Evolutionary conservation across 2,888 invertebrate species (phyloP), one percentile per base, ranked within the genome.

Genomic region (Microctonus brassicae): DNA sequence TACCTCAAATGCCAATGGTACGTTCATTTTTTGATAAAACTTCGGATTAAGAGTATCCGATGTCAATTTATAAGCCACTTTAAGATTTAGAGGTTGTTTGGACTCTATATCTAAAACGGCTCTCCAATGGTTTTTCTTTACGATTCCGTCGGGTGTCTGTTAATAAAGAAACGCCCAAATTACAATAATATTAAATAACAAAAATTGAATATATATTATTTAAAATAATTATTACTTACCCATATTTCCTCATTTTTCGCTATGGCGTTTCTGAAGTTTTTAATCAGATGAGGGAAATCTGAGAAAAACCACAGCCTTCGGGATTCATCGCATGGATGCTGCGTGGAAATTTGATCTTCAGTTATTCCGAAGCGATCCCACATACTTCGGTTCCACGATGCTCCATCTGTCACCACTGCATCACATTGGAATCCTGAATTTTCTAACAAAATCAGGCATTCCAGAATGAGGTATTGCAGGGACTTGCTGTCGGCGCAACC

Each of bases 221-320:
- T n/a, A n/a, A n/a, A n/a, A n/a, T n/a, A n/a, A n/a, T n/a, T n/a
- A n/a, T n/a, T n/a, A n/a, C 29, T 29, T 63, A 78, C 77, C 61
- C 60, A 61, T 58, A 77, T 76, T 13, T 69, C 70, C 55, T 60
- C 47, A n/a, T 70, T 69, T 52, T 20, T 20, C 20, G 65, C 24
- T 9, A 80, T 29, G 3, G 29, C 58, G 34, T 75, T 80, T n/a
- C 78, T 64, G n/a, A 82, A 67, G 55, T 71, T 75, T 74, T 81
- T 81, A 0, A 79, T 58, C 1, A 81, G 60, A 65, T 81, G 78
- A 1, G 78, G 75, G 67, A 81, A 81, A 67, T 81, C 79, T 1
- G 78, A 80, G 13, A 73, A 47, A 42, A 81, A 74, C 78, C 81
- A 81, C 11, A 82, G 36, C 58, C 71, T 61, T 62, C 75, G 36